A percentile compares a stretch with the other conserved stretches of the same genome.
Evolutionary conservation across 2,888 invertebrate species (phyloP).

Genomic region (Lapara coniferarum): DNA sequence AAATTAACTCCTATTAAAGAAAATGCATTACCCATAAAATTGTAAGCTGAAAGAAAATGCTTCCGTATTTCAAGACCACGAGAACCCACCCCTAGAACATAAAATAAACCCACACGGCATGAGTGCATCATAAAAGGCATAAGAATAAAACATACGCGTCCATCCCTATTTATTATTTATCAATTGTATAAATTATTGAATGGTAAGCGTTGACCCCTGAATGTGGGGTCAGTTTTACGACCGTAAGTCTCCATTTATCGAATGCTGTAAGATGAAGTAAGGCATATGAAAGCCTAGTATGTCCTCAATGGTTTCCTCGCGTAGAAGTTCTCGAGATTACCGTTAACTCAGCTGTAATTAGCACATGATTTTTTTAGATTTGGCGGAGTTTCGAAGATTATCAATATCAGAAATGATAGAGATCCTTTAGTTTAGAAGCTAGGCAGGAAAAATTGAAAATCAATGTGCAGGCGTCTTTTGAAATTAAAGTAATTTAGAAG

Average conservation of each 20-base stretch:
- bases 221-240: conserved; percentile 69
- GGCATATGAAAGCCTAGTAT: background rate
- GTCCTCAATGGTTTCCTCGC: background rate
- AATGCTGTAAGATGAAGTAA: background rate
- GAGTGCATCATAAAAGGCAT: conserved; percentile 35
- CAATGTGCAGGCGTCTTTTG: no score
- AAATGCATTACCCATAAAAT: no score
- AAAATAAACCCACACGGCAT: background rate
- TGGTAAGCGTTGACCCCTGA: conserved; percentile 55
- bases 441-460: no score
- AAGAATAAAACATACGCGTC: conserved; percentile 58
- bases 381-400: no score
- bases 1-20: no score
- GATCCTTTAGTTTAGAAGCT: no score
- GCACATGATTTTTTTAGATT: no score
- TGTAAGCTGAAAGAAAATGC: no score
- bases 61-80: background rate
- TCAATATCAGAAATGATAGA: no score
- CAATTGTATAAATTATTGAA: conserved; percentile 82
- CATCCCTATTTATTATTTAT: conserved; percentile 77
- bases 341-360: no score
- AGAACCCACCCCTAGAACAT: background rate
- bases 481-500: no score
- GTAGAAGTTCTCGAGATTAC: no score
- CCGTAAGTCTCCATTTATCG: conserved; percentile 53